phyloP scores from a whole-genome alignment of 2,113 vertebrate genomes.

The Gymnorhina tibicen region DNA sequence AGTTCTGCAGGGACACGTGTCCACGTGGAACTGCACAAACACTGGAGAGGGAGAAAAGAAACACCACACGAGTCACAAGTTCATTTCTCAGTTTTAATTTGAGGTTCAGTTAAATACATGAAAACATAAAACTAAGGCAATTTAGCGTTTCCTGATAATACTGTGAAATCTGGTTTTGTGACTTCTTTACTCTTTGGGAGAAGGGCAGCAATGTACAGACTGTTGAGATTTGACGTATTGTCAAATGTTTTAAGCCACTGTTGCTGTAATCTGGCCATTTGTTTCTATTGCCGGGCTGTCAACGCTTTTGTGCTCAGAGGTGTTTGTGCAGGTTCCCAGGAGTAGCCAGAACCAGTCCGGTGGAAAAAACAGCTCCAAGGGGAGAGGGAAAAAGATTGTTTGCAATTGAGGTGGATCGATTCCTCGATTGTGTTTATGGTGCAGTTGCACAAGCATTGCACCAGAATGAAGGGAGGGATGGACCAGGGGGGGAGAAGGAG shows the following conservation, averaged over 20 bases:
- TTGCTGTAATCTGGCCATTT: background rate
- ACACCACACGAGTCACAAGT: rapidly evolving
- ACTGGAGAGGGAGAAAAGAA: background rate
- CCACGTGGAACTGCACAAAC: background rate
- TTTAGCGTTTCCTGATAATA: background rate
- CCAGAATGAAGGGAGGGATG: background rate
- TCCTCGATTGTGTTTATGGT: background rate
- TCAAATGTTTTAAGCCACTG: background rate
- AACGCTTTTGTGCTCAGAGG: rapidly evolving
- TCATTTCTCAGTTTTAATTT: background rate
- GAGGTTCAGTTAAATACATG: background rate
- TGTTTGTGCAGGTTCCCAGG: background rate
- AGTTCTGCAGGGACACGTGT: background rate
- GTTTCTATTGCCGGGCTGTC: background rate
- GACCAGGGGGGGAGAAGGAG: background rate
- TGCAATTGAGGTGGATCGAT: background rate
- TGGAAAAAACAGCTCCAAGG: background rate
- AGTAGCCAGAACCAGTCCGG: background rate
- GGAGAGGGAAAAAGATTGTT: background rate
- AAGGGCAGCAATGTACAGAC: background rate
- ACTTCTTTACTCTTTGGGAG: background rate
- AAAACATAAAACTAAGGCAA: background rate
- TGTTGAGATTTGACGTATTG: background rate
- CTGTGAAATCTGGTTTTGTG: background rate
- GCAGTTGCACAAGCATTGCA: background rate